Percentiles rank a stretch among this genome's conserved stretches.
These are phyloP conservation scores for Cryptoprocta ferox DNA, from an alignment of 2,797 vertebrate genomes.

Conservation along the genomic window DNA sequence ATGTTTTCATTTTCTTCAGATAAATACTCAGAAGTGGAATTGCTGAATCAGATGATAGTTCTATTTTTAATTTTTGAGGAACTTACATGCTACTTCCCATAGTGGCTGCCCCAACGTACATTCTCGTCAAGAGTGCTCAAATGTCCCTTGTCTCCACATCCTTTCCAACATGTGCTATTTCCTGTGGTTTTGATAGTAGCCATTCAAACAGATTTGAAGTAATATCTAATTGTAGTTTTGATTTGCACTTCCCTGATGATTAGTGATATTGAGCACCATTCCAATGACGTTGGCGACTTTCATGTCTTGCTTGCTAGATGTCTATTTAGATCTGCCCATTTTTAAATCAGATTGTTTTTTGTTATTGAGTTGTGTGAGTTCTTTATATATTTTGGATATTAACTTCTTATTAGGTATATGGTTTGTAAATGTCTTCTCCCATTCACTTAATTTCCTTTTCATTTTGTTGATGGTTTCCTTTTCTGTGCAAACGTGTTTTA, in stretches of 20 bases:
- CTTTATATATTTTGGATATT: not conserved
- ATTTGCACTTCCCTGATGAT: not conserved
- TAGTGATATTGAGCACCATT: not conserved
- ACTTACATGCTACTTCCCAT: not conserved
- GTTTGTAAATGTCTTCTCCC: not conserved
- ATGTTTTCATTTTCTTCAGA: not conserved
- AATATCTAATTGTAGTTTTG: not conserved
- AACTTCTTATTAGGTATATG: not conserved
- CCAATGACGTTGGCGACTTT: not conserved
- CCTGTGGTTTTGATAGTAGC: not conserved
- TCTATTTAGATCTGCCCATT: not conserved
- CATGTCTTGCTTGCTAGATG: not conserved
- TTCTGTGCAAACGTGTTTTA: not conserved
- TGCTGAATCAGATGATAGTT: not conserved
- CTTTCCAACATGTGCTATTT: not conserved
- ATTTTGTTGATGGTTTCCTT: not conserved
- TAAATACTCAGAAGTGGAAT: not conserved
- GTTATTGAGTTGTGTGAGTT: not conserved
- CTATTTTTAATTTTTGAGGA: not conserved
- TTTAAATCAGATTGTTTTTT: not conserved
- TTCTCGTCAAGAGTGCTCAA: not conserved
- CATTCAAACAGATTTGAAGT: not conserved
- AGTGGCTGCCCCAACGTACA: not conserved
- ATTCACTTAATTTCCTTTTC: not conserved
- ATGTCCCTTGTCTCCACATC: not conserved